Evolutionary conservation across 2,888 invertebrate species (phyloP), one percentile per base, ranked within the genome.

Genomic region (Mythimna ferrago): DNA sequence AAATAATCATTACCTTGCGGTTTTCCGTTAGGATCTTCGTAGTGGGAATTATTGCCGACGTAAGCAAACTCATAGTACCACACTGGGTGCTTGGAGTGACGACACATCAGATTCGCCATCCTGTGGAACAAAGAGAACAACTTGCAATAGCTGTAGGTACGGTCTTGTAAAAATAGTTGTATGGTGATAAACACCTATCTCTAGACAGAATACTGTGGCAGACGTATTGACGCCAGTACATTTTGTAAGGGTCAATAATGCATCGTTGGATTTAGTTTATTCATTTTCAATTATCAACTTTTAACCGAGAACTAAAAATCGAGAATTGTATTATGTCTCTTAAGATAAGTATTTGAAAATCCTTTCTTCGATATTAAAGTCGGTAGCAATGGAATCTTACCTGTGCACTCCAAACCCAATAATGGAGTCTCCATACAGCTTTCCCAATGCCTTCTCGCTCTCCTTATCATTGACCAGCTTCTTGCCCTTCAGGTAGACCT

Each of bases 1-100:
- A 6, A 38, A 10, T 53, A 21, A n/a, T 48, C 5, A 60, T 86
- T 87, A 95, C 97, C 97, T 76, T 93, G 94, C 16, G 97, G 96
- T 66, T 94, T 95, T 41, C 93, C 93, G 57, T 92, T 94, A 0
- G 97, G 96, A 84, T 97, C 97, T 78, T 96, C 95, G 58, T 96
- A 96, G 83, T 96, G 96, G 86, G 97, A 97, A 85, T 96, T 96
- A 78, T 97, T 93, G 1, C 98, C 97, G 87, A 97, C 95, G 89
- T 97, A 97, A 19, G 96, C 94, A 85, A 97, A 97, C 66, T 96
- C 92, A 88, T 97, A 97, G 89, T 97, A 97, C 91, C 96, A 98
- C n/a, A 97, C 97, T 21, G 96, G 95, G 61, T 94, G 86, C 41
- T 94, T 93, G 2, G 97, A 97, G 62, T 97, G 92, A 10, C 96